These are phyloP conservation scores for Monoplex corrugatus DNA, from an alignment of 2,888 invertebrate genomes.

Conservation along the genomic window DNA sequence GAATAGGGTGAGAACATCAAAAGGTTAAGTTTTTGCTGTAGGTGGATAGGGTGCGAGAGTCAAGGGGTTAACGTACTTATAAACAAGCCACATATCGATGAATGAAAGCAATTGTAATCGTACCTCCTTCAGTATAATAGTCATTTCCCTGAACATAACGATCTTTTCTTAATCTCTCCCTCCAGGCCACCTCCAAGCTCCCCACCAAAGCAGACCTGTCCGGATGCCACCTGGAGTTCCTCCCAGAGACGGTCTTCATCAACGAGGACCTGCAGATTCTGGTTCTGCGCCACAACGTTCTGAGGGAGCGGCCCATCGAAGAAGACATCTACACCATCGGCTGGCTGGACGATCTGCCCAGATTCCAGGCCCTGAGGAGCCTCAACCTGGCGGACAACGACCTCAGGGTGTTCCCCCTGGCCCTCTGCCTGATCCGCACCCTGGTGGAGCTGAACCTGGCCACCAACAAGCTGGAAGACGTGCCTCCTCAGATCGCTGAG, in stretches of 20 bases:
- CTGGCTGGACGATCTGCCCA: constrained; percentile 82
- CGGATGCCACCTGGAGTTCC: constrained; percentile 82
- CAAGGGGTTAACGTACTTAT: too few relatives aligned
- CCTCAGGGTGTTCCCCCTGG: constrained; percentile 79
- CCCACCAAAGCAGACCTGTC: constrained; percentile 82
- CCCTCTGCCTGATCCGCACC: constrained; percentile 78
- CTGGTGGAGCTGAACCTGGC: constrained; percentile 81
- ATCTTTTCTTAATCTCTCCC: background rate
- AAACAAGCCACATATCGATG: background rate
- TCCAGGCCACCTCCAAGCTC: constrained; percentile 81
- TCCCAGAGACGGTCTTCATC: constrained; percentile 82
- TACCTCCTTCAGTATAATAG: too few relatives aligned
- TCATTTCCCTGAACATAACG: background rate
- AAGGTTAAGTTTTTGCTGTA: too few relatives aligned
- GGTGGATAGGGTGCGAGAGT: too few relatives aligned
- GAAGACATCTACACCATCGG: constrained; percentile 81
- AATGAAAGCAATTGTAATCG: too few relatives aligned
- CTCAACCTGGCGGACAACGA: constrained; percentile 82
- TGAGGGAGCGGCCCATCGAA: constrained; percentile 79
- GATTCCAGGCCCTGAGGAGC: constrained; percentile 79
- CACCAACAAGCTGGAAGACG: constrained; percentile 79
- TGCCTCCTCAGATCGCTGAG: constrained; percentile 78
- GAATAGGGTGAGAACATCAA: too few relatives aligned
- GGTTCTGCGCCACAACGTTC: constrained; percentile 82
- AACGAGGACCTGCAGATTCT: constrained; percentile 80